These are phyloP conservation scores for Drosophila affinis DNA, from an alignment of 2,888 invertebrate genomes.

Conservation along the genomic window DNA sequence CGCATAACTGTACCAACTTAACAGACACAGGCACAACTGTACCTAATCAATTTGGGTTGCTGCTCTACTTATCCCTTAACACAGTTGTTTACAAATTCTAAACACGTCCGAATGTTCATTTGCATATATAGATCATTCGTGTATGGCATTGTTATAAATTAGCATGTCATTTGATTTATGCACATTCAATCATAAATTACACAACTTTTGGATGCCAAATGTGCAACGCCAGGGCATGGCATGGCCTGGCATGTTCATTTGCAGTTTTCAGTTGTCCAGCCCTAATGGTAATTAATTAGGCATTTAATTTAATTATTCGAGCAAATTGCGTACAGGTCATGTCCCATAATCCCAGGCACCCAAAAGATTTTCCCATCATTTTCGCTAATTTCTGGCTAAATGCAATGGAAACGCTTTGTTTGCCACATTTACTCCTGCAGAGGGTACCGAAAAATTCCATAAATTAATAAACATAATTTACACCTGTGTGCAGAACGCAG, in stretches of 20 bases:
- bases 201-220: conserved; percentile 17
- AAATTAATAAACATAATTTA: conserved; percentile 69
- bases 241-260: background rate
- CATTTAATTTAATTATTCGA: conserved; percentile 65
- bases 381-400: conserved; percentile 62
- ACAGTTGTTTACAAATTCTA: background rate
- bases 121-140: conserved; percentile 16
- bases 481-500: conserved; percentile 51
- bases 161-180: conserved; percentile 33
- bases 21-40: background rate
- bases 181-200: conserved; percentile 39
- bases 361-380: conserved; percentile 46
- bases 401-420: conserved; percentile 50
- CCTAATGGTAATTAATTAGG: conserved; percentile 64
- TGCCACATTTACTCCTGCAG: background rate
- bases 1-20: background rate
- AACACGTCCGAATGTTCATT: background rate
- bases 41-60: background rate
- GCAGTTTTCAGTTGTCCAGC: conserved; percentile 16
- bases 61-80: background rate
- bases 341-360: background rate
- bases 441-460: conserved; percentile 44
- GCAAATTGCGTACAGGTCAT: conserved; percentile 45
- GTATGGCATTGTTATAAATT: conserved; percentile 17
- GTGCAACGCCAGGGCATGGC: background rate